phyloP scores from a whole-genome alignment of 2,888 invertebrate species.

The Chironomus riparius region DNA sequence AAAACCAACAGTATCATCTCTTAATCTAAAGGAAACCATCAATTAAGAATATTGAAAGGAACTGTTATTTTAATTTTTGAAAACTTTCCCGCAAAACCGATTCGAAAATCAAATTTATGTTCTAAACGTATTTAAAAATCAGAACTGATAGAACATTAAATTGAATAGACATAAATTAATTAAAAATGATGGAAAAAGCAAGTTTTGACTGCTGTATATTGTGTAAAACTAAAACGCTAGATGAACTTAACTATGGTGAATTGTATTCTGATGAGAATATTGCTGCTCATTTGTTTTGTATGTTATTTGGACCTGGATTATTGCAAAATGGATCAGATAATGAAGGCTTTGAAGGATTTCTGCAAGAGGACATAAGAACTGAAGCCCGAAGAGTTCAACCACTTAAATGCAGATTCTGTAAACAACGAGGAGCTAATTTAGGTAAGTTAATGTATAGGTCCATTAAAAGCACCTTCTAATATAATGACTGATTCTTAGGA shows the following conservation, averaged over 20 bases:
- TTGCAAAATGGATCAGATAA: not conserved
- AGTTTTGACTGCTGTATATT: not conserved
- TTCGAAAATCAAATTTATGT: too few species aligned
- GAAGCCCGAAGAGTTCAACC: not conserved
- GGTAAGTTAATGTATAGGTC: too few species aligned
- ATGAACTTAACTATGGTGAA: not conserved
- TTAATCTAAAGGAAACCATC: too few species aligned
- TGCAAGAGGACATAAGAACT: not conserved
- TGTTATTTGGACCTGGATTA: not conserved
- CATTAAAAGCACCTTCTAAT: too few species aligned
- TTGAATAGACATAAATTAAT: too few species aligned
- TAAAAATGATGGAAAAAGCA: not conserved
- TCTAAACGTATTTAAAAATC: too few species aligned
- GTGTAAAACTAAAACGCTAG: not conserved
- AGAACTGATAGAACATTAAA: too few species aligned
- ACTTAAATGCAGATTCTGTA: not conserved
- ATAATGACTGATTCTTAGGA: not conserved
- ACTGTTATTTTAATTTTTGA: too few species aligned
- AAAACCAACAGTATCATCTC: too few species aligned
- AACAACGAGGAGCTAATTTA: constrained; percentile 3
- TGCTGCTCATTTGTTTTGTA: not conserved
- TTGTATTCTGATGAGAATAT: not conserved
- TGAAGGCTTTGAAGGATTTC: constrained; percentile 11
- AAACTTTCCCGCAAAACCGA: too few species aligned
- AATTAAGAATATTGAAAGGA: too few species aligned